phyloP scores from a whole-genome alignment of 1,140 invertebrate species.

The Phortica variegata region DNA sequence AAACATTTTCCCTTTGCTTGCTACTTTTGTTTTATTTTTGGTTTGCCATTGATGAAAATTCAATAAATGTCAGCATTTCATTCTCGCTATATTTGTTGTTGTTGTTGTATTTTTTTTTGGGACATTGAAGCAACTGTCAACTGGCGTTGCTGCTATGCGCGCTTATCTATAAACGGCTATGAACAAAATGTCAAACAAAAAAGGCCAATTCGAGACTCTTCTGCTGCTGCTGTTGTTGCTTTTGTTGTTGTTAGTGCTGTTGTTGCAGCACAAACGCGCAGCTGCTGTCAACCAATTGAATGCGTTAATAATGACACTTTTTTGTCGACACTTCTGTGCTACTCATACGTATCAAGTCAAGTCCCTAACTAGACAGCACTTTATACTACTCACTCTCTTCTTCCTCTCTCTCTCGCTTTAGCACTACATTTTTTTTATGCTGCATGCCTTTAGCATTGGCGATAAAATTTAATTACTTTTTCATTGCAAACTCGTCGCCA shows the following conservation, averaged over 20 bases:
- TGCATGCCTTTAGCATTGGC: not conserved
- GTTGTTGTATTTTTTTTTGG: no score
- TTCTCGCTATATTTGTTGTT: no score
- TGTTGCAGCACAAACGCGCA: no score
- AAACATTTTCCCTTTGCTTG: not conserved
- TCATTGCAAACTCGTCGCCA: slow-evolving; percentile 35
- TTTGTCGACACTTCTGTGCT: slow-evolving; percentile 14
- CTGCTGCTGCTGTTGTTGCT: slow-evolving; percentile 2
- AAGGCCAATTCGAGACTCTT: slow-evolving; percentile 9
- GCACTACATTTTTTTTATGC: no score
- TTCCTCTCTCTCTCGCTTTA: no score
- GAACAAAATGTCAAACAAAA: no score
- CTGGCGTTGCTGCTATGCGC: slow-evolving; percentile 11
- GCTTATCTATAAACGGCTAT: no score
- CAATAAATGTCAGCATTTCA: slow-evolving; percentile 55
- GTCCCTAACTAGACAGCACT: slow-evolving; percentile 39
- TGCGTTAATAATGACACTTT: slow-evolving; percentile 53
- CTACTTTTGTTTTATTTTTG: slow-evolving; percentile 11
- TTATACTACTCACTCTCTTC: no score
- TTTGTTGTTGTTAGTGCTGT: no score
- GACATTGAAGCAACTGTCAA: slow-evolving; percentile 42
- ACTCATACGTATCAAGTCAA: not conserved
- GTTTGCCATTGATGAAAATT: slow-evolving; percentile 46
- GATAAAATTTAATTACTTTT: slow-evolving; percentile 57
- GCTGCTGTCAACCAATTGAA: slow-evolving; percentile 38